These are phyloP conservation scores for Hephaestus fuliginosus DNA, from an alignment of 2,797 vertebrate genomes.

Conservation along the genomic window DNA sequence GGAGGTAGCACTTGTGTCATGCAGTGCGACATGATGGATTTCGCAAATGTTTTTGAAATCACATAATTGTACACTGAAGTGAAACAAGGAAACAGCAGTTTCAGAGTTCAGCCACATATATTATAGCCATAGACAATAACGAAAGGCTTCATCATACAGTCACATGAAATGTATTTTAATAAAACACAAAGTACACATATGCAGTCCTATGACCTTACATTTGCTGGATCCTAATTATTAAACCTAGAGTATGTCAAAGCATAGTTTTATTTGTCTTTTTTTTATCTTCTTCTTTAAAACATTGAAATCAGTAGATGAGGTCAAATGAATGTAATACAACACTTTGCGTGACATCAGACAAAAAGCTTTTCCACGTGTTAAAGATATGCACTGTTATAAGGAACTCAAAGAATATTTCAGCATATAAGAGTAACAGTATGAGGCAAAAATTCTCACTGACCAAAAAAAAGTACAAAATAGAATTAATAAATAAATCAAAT, in stretches of 20 bases:
- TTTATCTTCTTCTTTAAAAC: constrained; percentile 75
- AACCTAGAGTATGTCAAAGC: constrained; percentile 85
- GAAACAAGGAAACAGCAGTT: constrained; percentile 61
- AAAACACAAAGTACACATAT: constrained; percentile 90
- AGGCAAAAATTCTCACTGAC: constrained; percentile 85
- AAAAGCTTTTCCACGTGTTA: constrained; percentile 80
- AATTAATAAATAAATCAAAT: constrained; percentile 94
- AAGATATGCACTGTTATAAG: constrained; percentile 86
- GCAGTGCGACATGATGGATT: constrained; percentile 68
- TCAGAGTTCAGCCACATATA: constrained; percentile 67
- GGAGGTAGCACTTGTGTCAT: constrained; percentile 60
- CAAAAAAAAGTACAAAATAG: constrained; percentile 87
- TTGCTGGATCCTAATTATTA: constrained; percentile 85
- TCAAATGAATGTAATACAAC: constrained; percentile 82
- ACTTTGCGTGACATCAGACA: constrained; percentile 81
- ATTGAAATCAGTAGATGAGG: constrained; percentile 85
- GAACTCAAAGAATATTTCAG: constrained; percentile 85
- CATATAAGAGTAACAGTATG: constrained; percentile 86
- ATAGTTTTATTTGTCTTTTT: constrained; percentile 70
- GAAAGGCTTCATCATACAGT: constrained; percentile 75
- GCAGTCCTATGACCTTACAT: constrained; percentile 89
- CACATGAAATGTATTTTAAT: constrained; percentile 90
- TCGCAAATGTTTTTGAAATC: constrained; percentile 73
- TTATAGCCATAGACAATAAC: constrained; percentile 72
- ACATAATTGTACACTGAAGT: constrained; percentile 51